Base-by-base conservation (phyloP, 2,113 vertebrate genomes). In the Helogale parvula region DNA sequence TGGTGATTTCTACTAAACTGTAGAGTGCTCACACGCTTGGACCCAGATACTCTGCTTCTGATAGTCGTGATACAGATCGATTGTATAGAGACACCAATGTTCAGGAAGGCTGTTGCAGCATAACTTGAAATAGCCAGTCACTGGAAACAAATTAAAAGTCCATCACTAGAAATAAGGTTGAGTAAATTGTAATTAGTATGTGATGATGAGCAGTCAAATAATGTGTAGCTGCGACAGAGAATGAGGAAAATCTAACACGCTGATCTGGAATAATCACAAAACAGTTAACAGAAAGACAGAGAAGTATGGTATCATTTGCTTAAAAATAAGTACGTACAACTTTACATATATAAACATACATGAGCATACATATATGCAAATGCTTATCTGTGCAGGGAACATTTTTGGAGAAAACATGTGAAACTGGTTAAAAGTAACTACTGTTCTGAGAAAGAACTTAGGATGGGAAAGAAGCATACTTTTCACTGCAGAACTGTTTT, bases 1-100 rank as follows among this genome's bases (percentile, higher is more conserved):
- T 71, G 65, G 54, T 50, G 84, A 96, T 90, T 90, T 96, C 57
- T 87, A 80, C 84, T 95, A 84, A 97, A 90, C 84, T 60, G 25
- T 76, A 41, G 92, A 72, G 27, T 41, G 25, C 16, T 72, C 41
- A 16, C 81, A 50, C 2, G 6, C 7, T 79, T 96, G 47, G 63
- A 65, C 21, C 17, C 17, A 96, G 74, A 54, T 41, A 65, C 54
- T 50, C 31, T 2, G 52, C 65, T 94, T 95, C 63, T 76, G 92
- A 87, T 65, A 65, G 29, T 79, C 29, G 31, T 25, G 57, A 71
- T 19, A 71, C 1, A 90, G 57, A 57, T 65, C 27, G 84, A 33
- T 92, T 85, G 16, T 45, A 93, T n/a, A 95, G 65, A 95, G 29
- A 83, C 1, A 71, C 16, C 84, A 41, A 86, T 72, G 38, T 85